phyloP scores from a whole-genome alignment of 2,888 invertebrate species.

The Dendrolimus houi region DNA sequence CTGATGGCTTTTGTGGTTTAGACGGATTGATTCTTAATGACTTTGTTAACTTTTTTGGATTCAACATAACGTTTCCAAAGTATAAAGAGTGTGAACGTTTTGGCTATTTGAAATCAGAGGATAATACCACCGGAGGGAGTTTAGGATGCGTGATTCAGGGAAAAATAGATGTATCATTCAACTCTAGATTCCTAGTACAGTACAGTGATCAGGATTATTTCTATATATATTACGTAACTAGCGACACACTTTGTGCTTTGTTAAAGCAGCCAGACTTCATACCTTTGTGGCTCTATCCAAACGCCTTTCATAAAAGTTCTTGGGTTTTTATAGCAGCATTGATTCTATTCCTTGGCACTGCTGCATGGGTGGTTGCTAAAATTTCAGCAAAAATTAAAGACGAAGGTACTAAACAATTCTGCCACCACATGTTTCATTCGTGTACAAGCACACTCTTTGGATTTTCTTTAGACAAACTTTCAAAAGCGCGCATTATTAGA shows the following conservation, averaged over 20 bases:
- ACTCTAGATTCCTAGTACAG: conserved; percentile 37
- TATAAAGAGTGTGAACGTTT: conserved; percentile 17
- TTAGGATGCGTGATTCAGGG: conserved; percentile 27
- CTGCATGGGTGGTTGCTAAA: conserved; percentile 24
- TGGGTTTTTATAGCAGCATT: conserved; percentile 13
- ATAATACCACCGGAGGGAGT: conserved; percentile 22
- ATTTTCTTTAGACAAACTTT: conserved; percentile 18
- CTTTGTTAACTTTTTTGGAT: conserved; percentile 27
- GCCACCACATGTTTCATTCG: conserved; percentile 18
- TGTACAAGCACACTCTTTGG: conserved; percentile 27
- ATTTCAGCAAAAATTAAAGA: conserved; percentile 10
- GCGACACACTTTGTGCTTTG: conserved; percentile 34
- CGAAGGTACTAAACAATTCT: conserved; percentile 7
- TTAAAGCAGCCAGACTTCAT: conserved; percentile 19
- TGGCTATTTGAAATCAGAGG: conserved; percentile 20
- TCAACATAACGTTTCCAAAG: conserved; percentile 19
- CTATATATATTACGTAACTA: conserved; percentile 26
- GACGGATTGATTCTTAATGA: conserved; percentile 41
- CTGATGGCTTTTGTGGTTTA: conserved; percentile 33
- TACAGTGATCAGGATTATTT: conserved; percentile 22
- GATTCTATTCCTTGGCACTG: conserved; percentile 15
- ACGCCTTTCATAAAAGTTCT: conserved; percentile 9
- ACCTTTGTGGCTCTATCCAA: conserved; percentile 35
- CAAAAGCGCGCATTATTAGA: conserved; percentile 20
- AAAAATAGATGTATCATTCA: conserved; percentile 41